phyloP scores from a whole-genome alignment of 35 echinoderm and acorn worm genomes.

The Heliocidaris tuberculata region DNA sequence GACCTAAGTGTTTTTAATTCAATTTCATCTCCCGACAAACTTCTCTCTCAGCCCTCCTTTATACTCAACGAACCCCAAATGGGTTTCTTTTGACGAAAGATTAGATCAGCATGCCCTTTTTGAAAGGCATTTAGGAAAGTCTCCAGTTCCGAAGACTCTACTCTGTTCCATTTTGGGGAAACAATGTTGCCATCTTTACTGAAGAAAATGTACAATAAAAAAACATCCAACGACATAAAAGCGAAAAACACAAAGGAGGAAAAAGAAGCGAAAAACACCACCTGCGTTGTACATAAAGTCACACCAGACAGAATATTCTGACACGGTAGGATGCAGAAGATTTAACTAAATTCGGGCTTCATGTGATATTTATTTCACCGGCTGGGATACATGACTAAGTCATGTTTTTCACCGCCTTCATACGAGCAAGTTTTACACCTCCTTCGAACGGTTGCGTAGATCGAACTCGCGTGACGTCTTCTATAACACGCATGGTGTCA shows the following conservation, averaged over 20 bases:
- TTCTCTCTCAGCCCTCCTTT: too few relatives aligned
- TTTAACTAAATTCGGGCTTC: neutral
- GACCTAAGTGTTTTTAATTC: too few relatives aligned
- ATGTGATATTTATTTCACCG: neutral
- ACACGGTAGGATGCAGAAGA: neutral
- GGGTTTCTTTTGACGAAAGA: too few relatives aligned
- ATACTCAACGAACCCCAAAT: too few relatives aligned
- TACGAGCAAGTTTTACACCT: neutral
- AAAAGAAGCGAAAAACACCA: neutral
- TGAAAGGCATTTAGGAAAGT: too few relatives aligned
- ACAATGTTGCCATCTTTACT: too few relatives aligned
- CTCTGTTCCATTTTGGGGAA: too few relatives aligned
- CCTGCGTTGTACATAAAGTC: neutral
- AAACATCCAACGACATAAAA: too few relatives aligned
- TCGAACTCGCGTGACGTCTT: neutral
- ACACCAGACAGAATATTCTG: neutral
- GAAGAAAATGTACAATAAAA: too few relatives aligned
- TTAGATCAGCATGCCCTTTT: too few relatives aligned
- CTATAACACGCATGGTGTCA: neutral
- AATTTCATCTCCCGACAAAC: too few relatives aligned
- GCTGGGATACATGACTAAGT: neutral
- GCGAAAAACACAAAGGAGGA: neutral
- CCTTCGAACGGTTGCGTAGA: neutral
- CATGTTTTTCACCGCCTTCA: slow-evolving; percentile 16
- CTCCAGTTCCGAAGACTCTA: too few relatives aligned